Evolutionary conservation across 2,113 vertebrate species (phyloP), one percentile per base, ranked within the genome.

Genomic region (Burhinus bistriatus): DNA sequence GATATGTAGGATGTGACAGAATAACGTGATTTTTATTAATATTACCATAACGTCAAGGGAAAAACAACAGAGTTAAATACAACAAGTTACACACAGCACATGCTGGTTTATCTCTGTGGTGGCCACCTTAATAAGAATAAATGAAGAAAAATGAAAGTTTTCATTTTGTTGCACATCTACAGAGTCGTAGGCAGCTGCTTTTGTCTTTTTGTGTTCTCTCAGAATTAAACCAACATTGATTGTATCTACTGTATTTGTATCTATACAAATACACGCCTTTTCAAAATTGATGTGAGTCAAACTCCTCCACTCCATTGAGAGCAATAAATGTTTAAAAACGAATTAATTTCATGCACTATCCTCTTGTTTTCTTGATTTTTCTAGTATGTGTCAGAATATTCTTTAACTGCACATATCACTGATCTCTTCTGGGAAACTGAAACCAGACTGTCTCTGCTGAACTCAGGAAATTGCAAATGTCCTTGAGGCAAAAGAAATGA

Each of bases 381-480:
- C 71, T 61, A 1, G 10, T 16, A 25, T 2, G 36, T 76, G 51
- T 86, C 85, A 83, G 77, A 77, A 54, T 29, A 58, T n/a, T 30
- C 52, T 42, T 79, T 72, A 78, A 36, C 55, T 76, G 68, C 36
- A 65, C 21, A 2, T 57, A 72, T 92, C 72, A 51, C 38, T 83
- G 52, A 18, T 66, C 44, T 92, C 64, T 90, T 83, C 76, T 58
- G 75, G 90, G 94, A 92, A 93, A 80, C 82, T 32, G 91, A 75
- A 87, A 81, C n/a, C 75, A 78, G 82, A 30, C 64, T 40, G 70
- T 38, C 84, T 93, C 34, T 89, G 5, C 73, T 45, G 72, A 80
- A 49, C 32, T 52, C 84, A 73, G 95, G 79, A 96, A 96, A 91
- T 68, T 75, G 32, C 52, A 93, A 45, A 95, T 87, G 73, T 75